Conservation (phyloP, 2,888 invertebrate genomes). For the Sesamia inferens region DNA sequence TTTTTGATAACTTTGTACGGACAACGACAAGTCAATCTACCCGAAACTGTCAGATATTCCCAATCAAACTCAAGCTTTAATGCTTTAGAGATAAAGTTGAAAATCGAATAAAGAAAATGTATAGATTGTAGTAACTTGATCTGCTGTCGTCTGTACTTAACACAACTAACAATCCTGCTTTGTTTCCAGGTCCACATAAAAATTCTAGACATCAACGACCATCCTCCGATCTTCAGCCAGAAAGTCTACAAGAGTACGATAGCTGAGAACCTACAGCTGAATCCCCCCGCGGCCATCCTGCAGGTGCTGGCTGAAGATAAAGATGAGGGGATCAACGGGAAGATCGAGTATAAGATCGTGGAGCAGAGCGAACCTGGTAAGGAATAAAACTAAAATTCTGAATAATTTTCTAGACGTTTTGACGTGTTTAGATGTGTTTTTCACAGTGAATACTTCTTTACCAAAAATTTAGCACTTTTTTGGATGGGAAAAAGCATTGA, state of each 20-base stretch:
- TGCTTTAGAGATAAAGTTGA: too few relatives aligned
- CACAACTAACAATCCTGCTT: not conserved
- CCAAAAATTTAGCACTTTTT: too few relatives aligned
- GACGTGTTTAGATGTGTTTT: too few relatives aligned
- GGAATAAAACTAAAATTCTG: not conserved
- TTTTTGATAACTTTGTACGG: not conserved
- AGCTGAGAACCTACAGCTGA: conserved; percentile 94
- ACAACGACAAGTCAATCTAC: too few relatives aligned
- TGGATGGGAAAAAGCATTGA: too few relatives aligned
- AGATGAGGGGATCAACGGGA: conserved; percentile 94
- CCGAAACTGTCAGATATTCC: too few relatives aligned
- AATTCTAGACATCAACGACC: conserved; percentile 96
- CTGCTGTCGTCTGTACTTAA: not conserved
- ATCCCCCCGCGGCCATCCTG: conserved; percentile 95
- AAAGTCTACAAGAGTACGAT: conserved; percentile 94
- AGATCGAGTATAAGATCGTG: conserved; percentile 93
- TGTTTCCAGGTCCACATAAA: conserved; percentile 91
- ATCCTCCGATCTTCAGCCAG: conserved; percentile 94
- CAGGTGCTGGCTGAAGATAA: conserved; percentile 95
- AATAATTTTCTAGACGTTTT: too few relatives aligned
- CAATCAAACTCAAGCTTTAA: too few relatives aligned
- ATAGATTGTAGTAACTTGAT: too few relatives aligned
- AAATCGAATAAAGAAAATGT: too few relatives aligned
- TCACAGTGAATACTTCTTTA: too few relatives aligned
- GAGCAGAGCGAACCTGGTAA: conserved; percentile 85